A percentile compares a stretch with the other conserved stretches of the same genome.
These are phyloP conservation scores for Steinernema carpocapsae DNA, from an alignment of 2,888 invertebrate genomes.

Conservation along the genomic window DNA sequence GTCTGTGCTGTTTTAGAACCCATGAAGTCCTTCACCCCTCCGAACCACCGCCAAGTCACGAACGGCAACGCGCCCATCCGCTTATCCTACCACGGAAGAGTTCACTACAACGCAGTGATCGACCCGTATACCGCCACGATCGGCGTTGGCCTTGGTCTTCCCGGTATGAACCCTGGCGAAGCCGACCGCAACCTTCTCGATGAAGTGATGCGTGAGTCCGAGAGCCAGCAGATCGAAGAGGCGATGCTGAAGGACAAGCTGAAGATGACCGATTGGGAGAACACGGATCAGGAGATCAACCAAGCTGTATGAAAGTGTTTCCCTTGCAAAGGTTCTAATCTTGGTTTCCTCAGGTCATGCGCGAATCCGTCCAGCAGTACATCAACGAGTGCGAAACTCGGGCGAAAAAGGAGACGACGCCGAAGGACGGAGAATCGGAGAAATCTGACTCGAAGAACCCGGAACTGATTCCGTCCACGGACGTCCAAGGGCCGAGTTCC, in stretches of 20 bases:
- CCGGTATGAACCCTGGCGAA: constrained; percentile 69
- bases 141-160: constrained; percentile 84
- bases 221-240: constrained; percentile 70
- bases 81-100: constrained; percentile 83
- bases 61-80: constrained; percentile 76
- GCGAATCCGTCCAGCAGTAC: background rate
- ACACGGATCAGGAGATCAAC: constrained; percentile 83
- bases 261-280: constrained; percentile 87
- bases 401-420: background rate
- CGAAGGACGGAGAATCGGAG: background rate
- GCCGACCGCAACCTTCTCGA: constrained; percentile 60
- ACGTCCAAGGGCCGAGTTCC: too few species aligned
- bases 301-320: constrained; percentile 39
- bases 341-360: background rate
- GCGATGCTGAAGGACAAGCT: constrained; percentile 89
- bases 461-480: too few species aligned
- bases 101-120: constrained; percentile 87
- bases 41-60: constrained; percentile 79
- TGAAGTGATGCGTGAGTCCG: constrained; percentile 54
- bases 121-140: constrained; percentile 81
- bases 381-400: background rate
- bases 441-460: too few species aligned
- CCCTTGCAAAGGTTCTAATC: background rate
- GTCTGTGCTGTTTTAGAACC: constrained; percentile 2
- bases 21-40: constrained; percentile 80